Conservation (phyloP, 2,113 vertebrate genomes). For the Hylia prasina region DNA sequence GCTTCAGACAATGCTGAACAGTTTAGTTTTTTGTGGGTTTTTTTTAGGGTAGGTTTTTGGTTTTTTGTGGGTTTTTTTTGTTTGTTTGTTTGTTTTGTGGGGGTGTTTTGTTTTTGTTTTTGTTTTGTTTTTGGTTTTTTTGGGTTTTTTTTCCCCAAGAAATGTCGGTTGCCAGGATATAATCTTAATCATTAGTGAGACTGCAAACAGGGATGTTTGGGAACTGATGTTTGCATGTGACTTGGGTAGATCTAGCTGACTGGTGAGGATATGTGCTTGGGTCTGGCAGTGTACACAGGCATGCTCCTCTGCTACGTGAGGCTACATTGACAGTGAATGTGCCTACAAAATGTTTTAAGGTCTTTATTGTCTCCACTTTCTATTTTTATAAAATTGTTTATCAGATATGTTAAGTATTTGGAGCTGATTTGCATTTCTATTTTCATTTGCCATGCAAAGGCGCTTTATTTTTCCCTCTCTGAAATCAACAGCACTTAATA, state of each 20-base stretch:
- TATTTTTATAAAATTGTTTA: constrained; percentile 64
- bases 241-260: neutral
- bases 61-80: neutral
- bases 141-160: neutral
- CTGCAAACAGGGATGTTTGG: neutral
- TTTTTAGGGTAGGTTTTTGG: no score
- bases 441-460: constrained; percentile 32
- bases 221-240: neutral
- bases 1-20: neutral
- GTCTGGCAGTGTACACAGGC: neutral
- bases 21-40: neutral
- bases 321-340: neutral
- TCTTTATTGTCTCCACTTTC: neutral
- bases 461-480: rapidly evolving
- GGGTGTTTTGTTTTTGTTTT: no score
- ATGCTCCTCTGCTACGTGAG: rapidly evolving
- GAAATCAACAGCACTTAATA: constrained; percentile 14
- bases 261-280: rapidly evolving
- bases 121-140: no score
- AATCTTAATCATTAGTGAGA: neutral
- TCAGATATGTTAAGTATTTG: constrained; percentile 61
- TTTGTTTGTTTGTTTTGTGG: neutral
- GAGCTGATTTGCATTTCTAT: constrained; percentile 56
- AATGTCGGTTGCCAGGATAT: neutral
- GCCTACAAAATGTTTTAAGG: neutral